Conservation (phyloP, 2,113 vertebrate species). For the Sclerurus mexicanus region DNA sequence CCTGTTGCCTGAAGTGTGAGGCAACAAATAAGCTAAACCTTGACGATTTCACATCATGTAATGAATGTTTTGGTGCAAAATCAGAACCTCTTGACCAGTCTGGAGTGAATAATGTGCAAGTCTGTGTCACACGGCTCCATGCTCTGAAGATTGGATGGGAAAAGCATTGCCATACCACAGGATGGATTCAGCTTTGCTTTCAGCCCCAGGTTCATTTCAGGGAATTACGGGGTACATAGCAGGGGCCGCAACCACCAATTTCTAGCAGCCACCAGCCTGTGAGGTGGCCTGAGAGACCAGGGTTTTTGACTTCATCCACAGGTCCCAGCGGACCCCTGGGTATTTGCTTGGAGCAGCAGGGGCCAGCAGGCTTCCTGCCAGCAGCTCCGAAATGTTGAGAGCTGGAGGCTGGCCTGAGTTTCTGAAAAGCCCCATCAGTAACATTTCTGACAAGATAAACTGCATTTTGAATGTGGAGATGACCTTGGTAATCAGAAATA, state of each 20-base stretch:
- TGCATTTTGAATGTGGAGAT: conserved; percentile 54
- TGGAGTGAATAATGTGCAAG: background rate
- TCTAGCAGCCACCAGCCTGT: background rate
- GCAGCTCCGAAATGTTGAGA: background rate
- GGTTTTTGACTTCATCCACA: background rate
- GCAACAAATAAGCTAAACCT: conserved; percentile 1
- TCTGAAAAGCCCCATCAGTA: conserved; percentile 29
- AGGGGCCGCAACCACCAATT: rapidly evolving
- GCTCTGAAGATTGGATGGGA: rapidly evolving
- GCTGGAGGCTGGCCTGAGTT: background rate
- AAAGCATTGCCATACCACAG: background rate
- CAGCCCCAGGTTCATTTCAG: background rate
- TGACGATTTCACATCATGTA: background rate
- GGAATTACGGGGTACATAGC: background rate
- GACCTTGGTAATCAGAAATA: conserved; percentile 68
- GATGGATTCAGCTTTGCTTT: background rate
- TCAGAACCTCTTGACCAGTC: background rate
- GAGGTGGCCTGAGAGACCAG: background rate
- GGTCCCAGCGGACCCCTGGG: background rate
- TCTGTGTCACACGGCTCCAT: rapidly evolving
- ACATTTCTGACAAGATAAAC: conserved; percentile 58
- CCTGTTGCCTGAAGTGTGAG: background rate
- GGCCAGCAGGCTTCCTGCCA: background rate
- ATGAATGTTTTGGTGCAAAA: background rate
- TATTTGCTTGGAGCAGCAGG: background rate